These are phyloP conservation scores for Littorina saxatilis DNA, from an alignment of 1,140 invertebrate species.

Conservation along the genomic window DNA sequence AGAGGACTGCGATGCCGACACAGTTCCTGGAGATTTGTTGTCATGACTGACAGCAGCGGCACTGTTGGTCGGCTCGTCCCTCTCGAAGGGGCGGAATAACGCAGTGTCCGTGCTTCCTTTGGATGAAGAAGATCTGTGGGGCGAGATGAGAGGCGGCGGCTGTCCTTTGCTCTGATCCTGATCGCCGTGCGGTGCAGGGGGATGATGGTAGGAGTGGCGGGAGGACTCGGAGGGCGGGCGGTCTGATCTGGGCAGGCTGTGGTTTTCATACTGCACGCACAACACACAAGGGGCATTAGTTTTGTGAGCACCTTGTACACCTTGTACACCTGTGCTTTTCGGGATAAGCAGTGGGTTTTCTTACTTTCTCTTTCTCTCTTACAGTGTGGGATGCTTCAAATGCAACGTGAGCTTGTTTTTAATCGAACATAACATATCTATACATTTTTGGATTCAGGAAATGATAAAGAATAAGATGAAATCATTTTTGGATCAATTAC, in stretches of 20 bases:
- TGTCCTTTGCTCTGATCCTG: conserved; percentile 28
- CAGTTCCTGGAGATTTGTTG: background rate
- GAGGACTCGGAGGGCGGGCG: background rate
- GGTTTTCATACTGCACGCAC: conserved; percentile 19
- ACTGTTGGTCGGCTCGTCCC: conserved; percentile 33
- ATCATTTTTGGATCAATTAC: too few species aligned
- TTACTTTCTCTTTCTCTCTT: too few species aligned
- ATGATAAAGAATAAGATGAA: too few species aligned
- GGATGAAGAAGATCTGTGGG: conserved; percentile 29
- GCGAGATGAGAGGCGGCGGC: conserved; percentile 35
- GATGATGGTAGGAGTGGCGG: conserved; percentile 8
- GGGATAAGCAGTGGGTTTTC: too few species aligned
- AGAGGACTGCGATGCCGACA: background rate
- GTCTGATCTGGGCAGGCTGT: conserved; percentile 6
- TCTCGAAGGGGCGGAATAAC: conserved; percentile 65
- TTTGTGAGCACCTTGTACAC: too few species aligned
- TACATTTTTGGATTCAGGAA: too few species aligned
- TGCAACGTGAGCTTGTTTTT: too few species aligned
- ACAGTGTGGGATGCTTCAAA: too few species aligned
- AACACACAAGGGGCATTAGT: too few species aligned
- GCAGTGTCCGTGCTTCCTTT: conserved; percentile 43
- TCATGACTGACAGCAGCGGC: background rate
- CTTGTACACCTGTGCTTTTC: too few species aligned
- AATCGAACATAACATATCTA: too few species aligned
- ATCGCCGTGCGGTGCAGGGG: background rate